Conservation (phyloP, 2,797 vertebrate genomes). For the Sebastes diploproa region DNA sequence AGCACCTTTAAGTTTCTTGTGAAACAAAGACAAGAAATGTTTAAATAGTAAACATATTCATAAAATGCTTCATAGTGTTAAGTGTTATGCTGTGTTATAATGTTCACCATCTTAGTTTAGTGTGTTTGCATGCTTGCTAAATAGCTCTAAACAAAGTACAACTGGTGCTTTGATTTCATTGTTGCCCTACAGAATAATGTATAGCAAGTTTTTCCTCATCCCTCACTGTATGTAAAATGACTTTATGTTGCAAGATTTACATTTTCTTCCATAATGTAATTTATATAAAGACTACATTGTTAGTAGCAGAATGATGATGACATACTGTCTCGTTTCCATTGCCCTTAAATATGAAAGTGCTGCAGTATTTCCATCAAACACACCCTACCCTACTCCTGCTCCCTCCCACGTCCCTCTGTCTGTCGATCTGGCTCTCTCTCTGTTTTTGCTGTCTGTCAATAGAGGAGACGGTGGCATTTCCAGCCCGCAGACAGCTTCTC, state of each 20-base stretch:
- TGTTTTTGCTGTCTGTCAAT: conserved; percentile 55
- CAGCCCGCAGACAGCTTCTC: conserved; percentile 66
- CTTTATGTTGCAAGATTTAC: not conserved
- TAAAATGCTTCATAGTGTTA: not conserved
- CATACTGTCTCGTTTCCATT: not conserved
- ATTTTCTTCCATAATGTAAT: not conserved
- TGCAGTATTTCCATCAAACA: conserved; percentile 13
- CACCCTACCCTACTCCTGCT: not conserved
- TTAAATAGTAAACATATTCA: too few species aligned
- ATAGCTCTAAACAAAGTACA: too few species aligned
- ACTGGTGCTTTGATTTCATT: too few species aligned
- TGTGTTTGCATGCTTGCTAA: not conserved
- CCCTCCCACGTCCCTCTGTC: conserved; percentile 30
- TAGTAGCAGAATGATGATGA: not conserved
- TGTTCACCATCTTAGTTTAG: not conserved
- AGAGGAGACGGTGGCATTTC: conserved; percentile 60
- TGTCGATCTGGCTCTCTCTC: conserved; percentile 31
- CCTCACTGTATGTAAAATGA: not conserved
- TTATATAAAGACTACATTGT: not conserved
- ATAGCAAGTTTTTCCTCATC: not conserved
- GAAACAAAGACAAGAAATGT: too few species aligned
- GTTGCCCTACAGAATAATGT: too few species aligned
- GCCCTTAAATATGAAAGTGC: conserved; percentile 12
- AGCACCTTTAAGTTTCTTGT: too few species aligned
- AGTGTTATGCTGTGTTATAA: not conserved